Percentiles rank a stretch among this genome's conserved stretches.
Conservation (phyloP, 2,888 invertebrate species). For the Nyleta sp. region DNA sequence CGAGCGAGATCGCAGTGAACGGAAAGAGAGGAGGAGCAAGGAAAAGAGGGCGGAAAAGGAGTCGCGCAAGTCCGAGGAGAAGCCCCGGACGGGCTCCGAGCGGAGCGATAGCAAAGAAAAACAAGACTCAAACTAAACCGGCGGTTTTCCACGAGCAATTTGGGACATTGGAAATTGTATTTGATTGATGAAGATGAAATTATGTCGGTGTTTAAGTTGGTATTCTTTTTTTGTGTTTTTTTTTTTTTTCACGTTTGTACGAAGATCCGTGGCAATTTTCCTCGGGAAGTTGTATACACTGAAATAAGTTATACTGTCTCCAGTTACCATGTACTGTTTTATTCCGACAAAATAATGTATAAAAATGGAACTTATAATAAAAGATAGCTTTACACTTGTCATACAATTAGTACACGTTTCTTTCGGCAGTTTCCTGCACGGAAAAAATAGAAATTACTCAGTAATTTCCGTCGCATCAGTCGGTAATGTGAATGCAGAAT, state of each 20-base stretch:
- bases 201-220: no score
- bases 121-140: constrained; percentile 47
- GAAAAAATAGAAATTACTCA: no score
- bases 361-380: constrained; percentile 54
- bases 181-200: no score
- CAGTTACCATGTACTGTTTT: constrained; percentile 28
- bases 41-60: constrained; percentile 76
- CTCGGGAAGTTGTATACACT: not conserved
- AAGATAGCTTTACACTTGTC: constrained; percentile 45
- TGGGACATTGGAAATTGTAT: not conserved
- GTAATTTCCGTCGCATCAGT: no score
- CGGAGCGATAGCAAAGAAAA: constrained; percentile 66
- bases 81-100: constrained; percentile 66
- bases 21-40: constrained; percentile 72
- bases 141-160: no score
- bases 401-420: not conserved
- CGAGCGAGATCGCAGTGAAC: constrained; percentile 73
- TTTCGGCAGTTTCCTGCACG: no score
- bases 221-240: not conserved
- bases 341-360: constrained; percentile 30
- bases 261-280: not conserved
- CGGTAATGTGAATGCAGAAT: no score
- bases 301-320: not conserved
- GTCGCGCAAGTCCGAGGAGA: constrained; percentile 69
- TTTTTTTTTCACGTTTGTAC: constrained; percentile 1